Conservation (phyloP, 92 coral and sea anemone genomes). For the Palythoa heliodiscus region DNA sequence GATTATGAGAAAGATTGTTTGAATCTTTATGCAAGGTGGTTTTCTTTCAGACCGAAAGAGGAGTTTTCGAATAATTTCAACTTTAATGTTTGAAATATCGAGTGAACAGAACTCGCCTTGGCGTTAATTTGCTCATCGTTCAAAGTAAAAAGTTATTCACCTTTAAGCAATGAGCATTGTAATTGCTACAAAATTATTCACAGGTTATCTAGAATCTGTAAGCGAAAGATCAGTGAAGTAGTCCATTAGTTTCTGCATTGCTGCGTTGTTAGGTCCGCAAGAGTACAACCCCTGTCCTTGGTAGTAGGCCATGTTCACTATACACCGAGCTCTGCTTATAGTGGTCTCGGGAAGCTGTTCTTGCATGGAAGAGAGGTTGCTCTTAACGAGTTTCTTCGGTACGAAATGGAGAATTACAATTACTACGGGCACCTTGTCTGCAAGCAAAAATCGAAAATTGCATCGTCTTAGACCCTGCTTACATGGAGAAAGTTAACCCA, state of each 20-base stretch:
- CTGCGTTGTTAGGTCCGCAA: conserved; percentile 20
- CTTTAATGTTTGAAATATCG: no score
- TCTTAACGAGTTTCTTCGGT: conserved; percentile 28
- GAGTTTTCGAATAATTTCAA: no score
- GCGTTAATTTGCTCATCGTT: no score
- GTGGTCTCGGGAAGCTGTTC: conserved; percentile 26
- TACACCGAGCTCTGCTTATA: conserved; percentile 13
- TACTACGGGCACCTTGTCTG: conserved; percentile 36
- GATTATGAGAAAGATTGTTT: no score
- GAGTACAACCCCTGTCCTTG: conserved; percentile 20
- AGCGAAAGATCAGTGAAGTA: neutral
- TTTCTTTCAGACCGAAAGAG: no score
- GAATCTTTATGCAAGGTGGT: no score
- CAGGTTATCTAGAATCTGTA: neutral
- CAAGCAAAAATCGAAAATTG: neutral
- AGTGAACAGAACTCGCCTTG: no score
- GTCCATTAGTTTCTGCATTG: conserved; percentile 33
- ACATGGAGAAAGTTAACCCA: no score
- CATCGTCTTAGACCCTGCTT: no score
- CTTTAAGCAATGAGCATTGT: no score
- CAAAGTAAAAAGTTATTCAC: no score
- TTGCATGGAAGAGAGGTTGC: conserved; percentile 36
- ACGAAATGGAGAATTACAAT: conserved; percentile 24
- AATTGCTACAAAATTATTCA: neutral
- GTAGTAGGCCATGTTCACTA: conserved; percentile 25